Percentiles rank a stretch among this genome's conserved stretches.
Evolutionary conservation across 2,797 vertebrate species (phyloP).

Genomic region (Sphenopsis melanotis): DNA sequence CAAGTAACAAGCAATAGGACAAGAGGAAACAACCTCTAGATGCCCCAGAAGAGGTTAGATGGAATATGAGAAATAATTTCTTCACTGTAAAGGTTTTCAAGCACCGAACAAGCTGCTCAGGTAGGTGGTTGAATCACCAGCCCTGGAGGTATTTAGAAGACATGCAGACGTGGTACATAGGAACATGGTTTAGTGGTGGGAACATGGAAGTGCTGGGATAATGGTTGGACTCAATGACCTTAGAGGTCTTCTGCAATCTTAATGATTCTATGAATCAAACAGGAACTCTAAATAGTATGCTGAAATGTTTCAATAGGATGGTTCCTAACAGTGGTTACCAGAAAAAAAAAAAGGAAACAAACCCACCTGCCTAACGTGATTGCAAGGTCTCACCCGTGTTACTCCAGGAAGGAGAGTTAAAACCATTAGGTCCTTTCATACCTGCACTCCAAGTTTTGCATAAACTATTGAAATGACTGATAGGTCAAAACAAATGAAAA

Average conservation of each 20-base stretch:
- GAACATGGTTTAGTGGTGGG: not conserved
- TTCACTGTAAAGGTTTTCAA: not conserved
- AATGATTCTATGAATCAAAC: not conserved
- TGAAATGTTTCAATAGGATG: not conserved
- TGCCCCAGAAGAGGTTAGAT: not conserved
- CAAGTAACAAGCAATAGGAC: not conserved
- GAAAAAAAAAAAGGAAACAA: not conserved
- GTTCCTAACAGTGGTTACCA: accelerated
- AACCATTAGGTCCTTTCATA: not conserved
- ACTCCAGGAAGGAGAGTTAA: not conserved
- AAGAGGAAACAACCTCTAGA: not conserved
- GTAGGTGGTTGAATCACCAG: not conserved
- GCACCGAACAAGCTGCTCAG: not conserved
- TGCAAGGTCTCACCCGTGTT: not conserved
- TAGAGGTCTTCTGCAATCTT: not conserved
- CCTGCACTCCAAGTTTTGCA: not conserved
- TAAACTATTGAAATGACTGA: not conserved
- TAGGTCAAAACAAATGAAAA: not conserved
- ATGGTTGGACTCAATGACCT: not conserved
- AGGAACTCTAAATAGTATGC: not conserved
- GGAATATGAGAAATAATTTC: not conserved
- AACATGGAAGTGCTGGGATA: not conserved
- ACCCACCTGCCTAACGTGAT: accelerated
- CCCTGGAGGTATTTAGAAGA: not conserved
- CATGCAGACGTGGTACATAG: accelerated